Percentiles rank a stretch among this genome's conserved stretches.
Evolutionary conservation across 2,888 invertebrate genomes (phyloP).

Genomic region (Drosophila tripunctata): DNA sequence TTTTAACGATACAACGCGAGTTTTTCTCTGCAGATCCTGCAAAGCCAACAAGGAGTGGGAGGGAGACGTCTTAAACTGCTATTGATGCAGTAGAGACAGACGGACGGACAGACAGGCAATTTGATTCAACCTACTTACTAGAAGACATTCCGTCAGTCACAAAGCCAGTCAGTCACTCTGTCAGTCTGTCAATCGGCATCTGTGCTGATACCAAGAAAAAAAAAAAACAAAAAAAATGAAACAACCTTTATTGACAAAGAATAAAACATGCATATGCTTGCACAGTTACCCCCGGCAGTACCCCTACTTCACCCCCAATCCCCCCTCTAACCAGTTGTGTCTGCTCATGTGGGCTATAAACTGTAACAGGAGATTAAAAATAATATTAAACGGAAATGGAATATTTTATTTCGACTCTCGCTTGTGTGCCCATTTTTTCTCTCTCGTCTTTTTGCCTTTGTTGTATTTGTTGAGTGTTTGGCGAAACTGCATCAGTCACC

Average conservation of each 20-base stretch:
- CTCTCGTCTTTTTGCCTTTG: not conserved
- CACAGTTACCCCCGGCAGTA: not conserved
- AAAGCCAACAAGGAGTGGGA: slow-evolving; percentile 10
- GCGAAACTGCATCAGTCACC: slow-evolving; percentile 39
- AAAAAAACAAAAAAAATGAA: not conserved
- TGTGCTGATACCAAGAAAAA: slow-evolving; percentile 6
- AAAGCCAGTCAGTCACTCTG: slow-evolving; percentile 27
- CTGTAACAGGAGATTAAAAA: slow-evolving; percentile 70
- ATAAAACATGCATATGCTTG: slow-evolving; percentile 67
- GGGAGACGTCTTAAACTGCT: slow-evolving; percentile 20
- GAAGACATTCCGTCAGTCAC: slow-evolving; percentile 26
- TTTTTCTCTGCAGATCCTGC: slow-evolving; percentile 13
- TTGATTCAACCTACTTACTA: slow-evolving; percentile 35
- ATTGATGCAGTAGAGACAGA: slow-evolving; percentile 12
- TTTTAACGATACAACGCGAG: slow-evolving; percentile 57
- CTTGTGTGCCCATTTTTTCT: not conserved
- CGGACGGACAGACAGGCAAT: slow-evolving; percentile 43
- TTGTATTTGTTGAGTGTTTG: slow-evolving; percentile 5
- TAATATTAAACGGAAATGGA: slow-evolving; percentile 73
- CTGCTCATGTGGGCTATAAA: slow-evolving; percentile 54
- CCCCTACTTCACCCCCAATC: not conserved
- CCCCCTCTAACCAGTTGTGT: not conserved
- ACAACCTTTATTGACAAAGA: slow-evolving; percentile 67
- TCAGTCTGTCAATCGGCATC: slow-evolving; percentile 32
- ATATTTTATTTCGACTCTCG: slow-evolving; percentile 62